Base-by-base conservation (phyloP, 1,140 invertebrate species). In the Diorhabda carinulata region DNA sequence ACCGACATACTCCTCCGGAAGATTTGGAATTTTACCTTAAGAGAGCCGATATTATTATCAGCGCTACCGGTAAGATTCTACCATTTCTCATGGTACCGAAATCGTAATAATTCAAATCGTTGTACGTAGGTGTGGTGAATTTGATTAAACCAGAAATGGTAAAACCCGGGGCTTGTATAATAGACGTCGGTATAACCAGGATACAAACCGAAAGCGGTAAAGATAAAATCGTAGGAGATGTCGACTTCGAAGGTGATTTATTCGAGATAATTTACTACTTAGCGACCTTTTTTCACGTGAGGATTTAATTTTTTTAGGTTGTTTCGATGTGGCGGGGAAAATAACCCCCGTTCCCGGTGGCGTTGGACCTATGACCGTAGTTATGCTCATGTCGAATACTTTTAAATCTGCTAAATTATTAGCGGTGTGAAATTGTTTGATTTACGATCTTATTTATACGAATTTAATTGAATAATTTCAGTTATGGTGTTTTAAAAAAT, bases 321-420 rank as follows among this genome's bases (percentile, higher is more conserved):
- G 92, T 0, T 87, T 86, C 66, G 83, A 92, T 80, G 82, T 93
- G 5, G 92, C 92, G 6, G 90, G 91, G n/a, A 82, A 88, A 44
- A 90, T 95, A 44, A 93, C 92, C 2, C 92, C 93, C 5, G 93
- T 95, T 2, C 93, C 94, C 5, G 94, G 94, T 8, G 94, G 93
- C 8, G 93, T 95, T 41, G 94, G 94, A 0, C 93, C 94, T 2
- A 92, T 95, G 90, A 95, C 93, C 4, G 92, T 95, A 0, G 89
- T 92, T 2, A 95, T 95, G 92, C 81, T 96, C 5, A 93, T 96
- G 90, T 87, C 86, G 67, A 96, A 96, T 77, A 95, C 93, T 0
- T 83, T 94, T 40, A 82, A 86, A 72, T 91, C 92, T 2, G 90
- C 91, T 10, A 72, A 74, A 66, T 56, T 25, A 5, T 64, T 67